Percentiles rank a stretch among this genome's conserved stretches.
Evolutionary conservation across 2,888 invertebrate species (phyloP).

Genomic region (Tetranychus truncatus): DNA sequence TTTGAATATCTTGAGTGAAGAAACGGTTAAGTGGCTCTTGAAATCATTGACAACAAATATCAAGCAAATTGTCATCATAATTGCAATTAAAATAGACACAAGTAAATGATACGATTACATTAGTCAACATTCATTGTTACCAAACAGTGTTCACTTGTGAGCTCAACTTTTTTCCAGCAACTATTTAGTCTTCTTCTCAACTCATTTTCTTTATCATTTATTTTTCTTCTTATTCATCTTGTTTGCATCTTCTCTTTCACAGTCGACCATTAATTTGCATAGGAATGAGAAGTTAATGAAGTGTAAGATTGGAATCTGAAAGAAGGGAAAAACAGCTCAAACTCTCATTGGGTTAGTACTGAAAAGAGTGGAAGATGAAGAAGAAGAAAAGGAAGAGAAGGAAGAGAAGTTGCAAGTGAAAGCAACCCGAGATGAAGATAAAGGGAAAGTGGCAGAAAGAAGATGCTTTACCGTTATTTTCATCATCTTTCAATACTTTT

Average conservation of each 20-base stretch:
- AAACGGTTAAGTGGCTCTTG: too few relatives aligned
- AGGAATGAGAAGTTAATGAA: slow-evolving; percentile 28
- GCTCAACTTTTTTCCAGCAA: too few relatives aligned
- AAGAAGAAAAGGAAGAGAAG: not conserved
- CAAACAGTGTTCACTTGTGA: too few relatives aligned
- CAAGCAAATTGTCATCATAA: too few relatives aligned
- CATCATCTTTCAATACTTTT: not conserved
- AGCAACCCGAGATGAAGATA: not conserved
- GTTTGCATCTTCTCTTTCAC: not conserved
- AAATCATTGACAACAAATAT: too few relatives aligned
- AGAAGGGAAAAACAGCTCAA: slow-evolving; percentile 19
- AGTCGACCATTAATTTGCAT: slow-evolving; percentile 25
- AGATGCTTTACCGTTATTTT: not conserved
- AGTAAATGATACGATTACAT: too few relatives aligned
- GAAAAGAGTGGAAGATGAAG: slow-evolving; percentile 3
- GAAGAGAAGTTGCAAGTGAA: not conserved
- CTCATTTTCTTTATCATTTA: not conserved
- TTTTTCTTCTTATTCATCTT: not conserved
- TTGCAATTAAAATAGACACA: too few relatives aligned
- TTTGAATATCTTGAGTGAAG: too few relatives aligned
- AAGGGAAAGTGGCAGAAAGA: slow-evolving; percentile 5
- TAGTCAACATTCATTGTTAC: too few relatives aligned
- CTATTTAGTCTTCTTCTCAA: too few relatives aligned
- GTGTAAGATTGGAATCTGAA: slow-evolving; percentile 27
- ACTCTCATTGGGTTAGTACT: not conserved